These are phyloP conservation scores for Machaerirhynchus nigripectus DNA, from an alignment of 2,113 vertebrate species.

Conservation along the genomic window DNA sequence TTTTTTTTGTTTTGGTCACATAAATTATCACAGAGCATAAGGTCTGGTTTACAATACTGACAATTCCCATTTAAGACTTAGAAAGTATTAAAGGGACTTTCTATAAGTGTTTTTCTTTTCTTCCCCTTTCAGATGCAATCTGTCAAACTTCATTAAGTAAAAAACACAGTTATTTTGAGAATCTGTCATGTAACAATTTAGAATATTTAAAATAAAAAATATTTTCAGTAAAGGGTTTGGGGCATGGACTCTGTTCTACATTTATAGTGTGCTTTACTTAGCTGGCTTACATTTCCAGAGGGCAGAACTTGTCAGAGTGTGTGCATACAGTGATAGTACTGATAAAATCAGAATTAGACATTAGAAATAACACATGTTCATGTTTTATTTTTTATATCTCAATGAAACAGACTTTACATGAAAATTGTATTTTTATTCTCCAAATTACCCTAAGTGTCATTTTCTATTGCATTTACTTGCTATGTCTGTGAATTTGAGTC, in stretches of 20 bases:
- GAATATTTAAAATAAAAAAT: not conserved
- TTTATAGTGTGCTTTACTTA: not conserved
- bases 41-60: not conserved
- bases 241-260: not conserved
- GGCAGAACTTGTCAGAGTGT: not conserved
- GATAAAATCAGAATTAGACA: not conserved
- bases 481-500: not conserved
- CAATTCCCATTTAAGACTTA: not conserved
- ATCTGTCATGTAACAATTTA: not conserved
- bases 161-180: not conserved
- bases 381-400: not conserved
- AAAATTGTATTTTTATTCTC: not conserved
- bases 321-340: not conserved
- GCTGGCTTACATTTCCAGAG: not conserved
- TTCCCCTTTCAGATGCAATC: not conserved
- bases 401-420: not conserved
- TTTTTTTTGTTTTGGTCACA: not conserved
- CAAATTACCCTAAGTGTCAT: not conserved
- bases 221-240: not conserved
- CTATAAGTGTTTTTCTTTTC: not conserved
- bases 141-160: slow-evolving; percentile 11
- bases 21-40: not conserved
- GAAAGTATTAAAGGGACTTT: not conserved
- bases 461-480: not conserved
- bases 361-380: not conserved